Evolutionary conservation across 2,888 invertebrate genomes (phyloP), one percentile per base, ranked within the genome.

Genomic region (Marronus borbonicus): DNA sequence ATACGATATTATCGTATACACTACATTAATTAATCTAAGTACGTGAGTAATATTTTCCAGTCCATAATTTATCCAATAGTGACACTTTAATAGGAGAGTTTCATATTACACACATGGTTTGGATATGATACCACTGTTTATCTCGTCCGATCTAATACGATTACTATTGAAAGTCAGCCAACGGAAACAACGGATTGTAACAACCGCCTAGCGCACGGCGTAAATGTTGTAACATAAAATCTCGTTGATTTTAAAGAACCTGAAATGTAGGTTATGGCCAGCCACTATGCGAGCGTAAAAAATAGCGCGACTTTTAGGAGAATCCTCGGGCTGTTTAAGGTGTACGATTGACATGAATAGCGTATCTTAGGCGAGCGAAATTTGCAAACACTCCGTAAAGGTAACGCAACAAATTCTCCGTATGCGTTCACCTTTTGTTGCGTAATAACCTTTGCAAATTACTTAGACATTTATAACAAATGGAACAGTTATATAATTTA

Each of bases 211-310:
- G 20, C 39, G n/a, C 3, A 36, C 12, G 10, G 36, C 8, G 55
- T 17, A 28, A 17, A 36, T 24, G 72, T 72, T 72, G 17, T 17
- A 17, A 17, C 17, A 72, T 58, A 72, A 72, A 72, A 58, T 58
- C 68, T 50, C 28, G 50, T 5, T 24, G 24, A 50, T 72, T 58
- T 58, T 55, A 72, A 39, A 72, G 72, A 72, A 72, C 20, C 24
- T 17, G 2, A 44, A n/a, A 72, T 58, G 58, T 72, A 72, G 72
- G 72, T 72, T 72, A 72, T 60, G 72, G 58, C 58, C 50, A 58
- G 20, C 50, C 44, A n/a, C 36, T 36, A 20, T 24, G 55, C 50
- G 55, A 39, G 72, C 58, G 39, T 70, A 58, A 72, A 72, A 72
- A 58, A 58, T 39, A 4, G 36, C 12, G 72, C 39, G 36, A 66